phyloP scores from a whole-genome alignment of 2,797 vertebrate species.

The Brachymystax lenok region DNA sequence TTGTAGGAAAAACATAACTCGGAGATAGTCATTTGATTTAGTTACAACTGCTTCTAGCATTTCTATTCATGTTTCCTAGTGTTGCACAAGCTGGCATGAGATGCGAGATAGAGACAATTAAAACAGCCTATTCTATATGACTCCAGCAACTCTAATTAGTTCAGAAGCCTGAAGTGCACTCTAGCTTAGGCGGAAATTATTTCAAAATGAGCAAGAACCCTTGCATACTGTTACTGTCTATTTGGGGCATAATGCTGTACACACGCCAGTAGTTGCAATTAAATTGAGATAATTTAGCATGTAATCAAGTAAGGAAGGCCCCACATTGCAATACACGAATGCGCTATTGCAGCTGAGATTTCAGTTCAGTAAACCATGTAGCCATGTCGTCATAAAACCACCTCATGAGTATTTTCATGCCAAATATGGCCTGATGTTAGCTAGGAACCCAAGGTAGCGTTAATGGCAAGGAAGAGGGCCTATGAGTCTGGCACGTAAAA shows the following conservation, averaged over 20 bases:
- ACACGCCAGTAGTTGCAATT: slow-evolving; percentile 29
- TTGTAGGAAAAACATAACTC: neutral
- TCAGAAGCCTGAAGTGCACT: slow-evolving; percentile 45
- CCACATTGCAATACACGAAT: slow-evolving; percentile 19
- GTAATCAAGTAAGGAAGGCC: neutral
- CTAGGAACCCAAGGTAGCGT: neutral
- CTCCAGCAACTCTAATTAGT: slow-evolving; percentile 52
- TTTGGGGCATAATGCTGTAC: slow-evolving; percentile 39
- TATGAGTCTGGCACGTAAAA: neutral
- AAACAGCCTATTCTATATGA: slow-evolving; percentile 27
- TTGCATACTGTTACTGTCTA: slow-evolving; percentile 18
- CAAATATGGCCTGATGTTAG: neutral
- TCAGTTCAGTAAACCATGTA: neutral
- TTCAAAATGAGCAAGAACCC: slow-evolving; percentile 43
- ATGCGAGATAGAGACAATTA: slow-evolving; percentile 33
- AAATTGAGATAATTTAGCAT: slow-evolving; percentile 21
- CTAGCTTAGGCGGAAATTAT: slow-evolving; percentile 50
- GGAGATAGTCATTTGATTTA: too few species aligned
- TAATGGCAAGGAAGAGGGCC: neutral
- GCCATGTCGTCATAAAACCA: neutral
- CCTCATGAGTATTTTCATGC: neutral
- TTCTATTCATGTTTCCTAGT: neutral
- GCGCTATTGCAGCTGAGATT: slow-evolving; percentile 1
- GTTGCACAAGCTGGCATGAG: neutral
- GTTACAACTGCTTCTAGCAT: slow-evolving; percentile 1